A percentile compares a stretch with the other conserved stretches of the same genome.
phyloP scores from a whole-genome alignment of 2,888 invertebrate species.

The Julus scandinavius region DNA sequence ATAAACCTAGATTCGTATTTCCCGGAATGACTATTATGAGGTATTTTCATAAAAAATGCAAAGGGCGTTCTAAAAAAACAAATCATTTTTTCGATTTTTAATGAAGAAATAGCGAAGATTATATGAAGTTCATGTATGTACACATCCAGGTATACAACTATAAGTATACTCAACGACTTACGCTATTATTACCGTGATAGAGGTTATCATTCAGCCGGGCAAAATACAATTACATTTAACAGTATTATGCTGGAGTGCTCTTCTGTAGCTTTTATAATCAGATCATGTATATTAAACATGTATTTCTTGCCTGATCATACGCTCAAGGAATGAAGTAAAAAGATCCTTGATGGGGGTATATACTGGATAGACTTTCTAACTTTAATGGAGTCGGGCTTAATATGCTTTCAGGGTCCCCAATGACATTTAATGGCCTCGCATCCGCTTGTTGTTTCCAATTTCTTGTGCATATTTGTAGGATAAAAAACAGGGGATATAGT shows the following conservation, averaged over 20 bases:
- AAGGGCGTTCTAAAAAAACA: no score
- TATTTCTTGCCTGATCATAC: constrained; percentile 17
- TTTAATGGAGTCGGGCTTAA: constrained; percentile 18
- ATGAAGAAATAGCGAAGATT: no score
- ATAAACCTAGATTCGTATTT: no score
- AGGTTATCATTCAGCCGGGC: not conserved
- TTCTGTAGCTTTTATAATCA: constrained; percentile 13
- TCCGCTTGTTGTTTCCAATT: constrained; percentile 13
- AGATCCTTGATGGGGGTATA: constrained; percentile 16
- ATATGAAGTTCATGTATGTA: not conserved
- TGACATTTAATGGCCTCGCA: constrained; percentile 18
- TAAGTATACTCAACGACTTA: not conserved
- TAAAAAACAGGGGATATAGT: not conserved
- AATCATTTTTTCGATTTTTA: no score
- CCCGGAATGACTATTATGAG: not conserved
- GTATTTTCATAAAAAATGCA: not conserved
- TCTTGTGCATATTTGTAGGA: not conserved
- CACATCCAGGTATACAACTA: not conserved
- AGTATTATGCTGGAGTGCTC: constrained; percentile 18
- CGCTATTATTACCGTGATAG: not conserved
- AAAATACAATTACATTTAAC: constrained; percentile 33
- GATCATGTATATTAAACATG: constrained; percentile 33
- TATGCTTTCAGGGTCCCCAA: constrained; percentile 22
- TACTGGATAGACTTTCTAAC: not conserved
- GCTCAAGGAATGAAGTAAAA: not conserved